Base-by-base conservation (phyloP, 2,888 invertebrate species). In the Drosophila nr. perissopoda region DNA sequence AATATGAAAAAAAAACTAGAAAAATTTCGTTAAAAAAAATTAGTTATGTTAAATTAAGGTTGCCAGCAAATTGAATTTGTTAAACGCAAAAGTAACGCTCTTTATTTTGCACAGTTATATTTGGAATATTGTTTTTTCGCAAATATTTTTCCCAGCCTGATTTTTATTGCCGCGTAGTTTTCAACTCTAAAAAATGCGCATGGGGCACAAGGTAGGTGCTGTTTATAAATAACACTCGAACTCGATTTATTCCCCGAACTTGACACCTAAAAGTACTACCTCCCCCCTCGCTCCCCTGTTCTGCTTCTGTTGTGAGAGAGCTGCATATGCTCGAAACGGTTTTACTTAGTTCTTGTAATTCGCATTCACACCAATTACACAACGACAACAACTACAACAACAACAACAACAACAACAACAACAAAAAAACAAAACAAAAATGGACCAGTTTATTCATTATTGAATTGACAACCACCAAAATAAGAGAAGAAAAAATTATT, bases 141-240 rank as follows among this genome's bases (percentile, higher is more conserved):
- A 52, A 42, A 49, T 53, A 18, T 58, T 69, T 83, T 64, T 57
- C 45, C 45, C 42, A 36, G 48, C 40, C 69, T 66, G 33, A 38
- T 45, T 66, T 69, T 33, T 53, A 67, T 60, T 81, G 79, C 85
- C 76, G 84, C 82, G 85, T 86, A 84, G 85, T 86, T 86, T 86
- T 86, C 89, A 86, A 86, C 85, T 86, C 85, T 77, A 72, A 73
- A 56, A 51, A 69, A 85, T 78, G 82, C 84, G 87, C 87, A 87
- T 83, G 87, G 72, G 88, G 84, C 88, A 83, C 80, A 87, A 84
- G 88, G 88, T 87, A 84, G 88, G 88, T 84, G 84, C 87, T 82
- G 88, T 85, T 82, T 82, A 69, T 87, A 69, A 70, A 53, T 61
- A 69, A 69, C 25, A 45, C 71, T 71, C 70, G 56, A 82, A 78